Evolutionary conservation across 1,140 invertebrate genomes (phyloP), one percentile per base, ranked within the genome.

Genomic region (Zaprionus taronus): DNA sequence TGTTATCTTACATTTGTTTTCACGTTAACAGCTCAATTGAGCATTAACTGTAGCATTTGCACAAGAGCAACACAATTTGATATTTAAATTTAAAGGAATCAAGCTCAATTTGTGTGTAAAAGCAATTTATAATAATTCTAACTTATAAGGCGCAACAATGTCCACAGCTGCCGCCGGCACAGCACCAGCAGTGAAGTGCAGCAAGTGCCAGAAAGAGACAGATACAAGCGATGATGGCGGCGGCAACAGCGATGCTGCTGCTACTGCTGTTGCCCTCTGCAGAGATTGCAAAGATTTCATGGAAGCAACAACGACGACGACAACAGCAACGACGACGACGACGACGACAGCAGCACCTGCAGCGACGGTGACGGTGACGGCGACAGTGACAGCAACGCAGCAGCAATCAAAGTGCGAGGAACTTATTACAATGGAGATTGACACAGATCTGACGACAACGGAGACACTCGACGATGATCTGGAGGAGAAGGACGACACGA

Each of bases 361-460:
- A 38, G 12, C n/a, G 22, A 49, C 56, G n/a, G 11, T 17, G 28
- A n/a, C 47, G 20, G 47, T 3, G 20, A 51, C 20, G 7, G 9
- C 47, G 47, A 51, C 47, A 14, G 22, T 20, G 36, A 53, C 49
- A 24, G 12, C n/a, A 26, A 66, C 26, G 17, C 38, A 58, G 28
- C 60, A 34, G 17, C 20, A 26, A 53, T 24, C 26, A 44, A 47
- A 44, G 38, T 15, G 14, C 15, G 55, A 64, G 20, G 55, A 49
- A 17, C 31, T 51, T 17, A 57, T 72, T 28, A 55, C 72, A 66
- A 77, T 79, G 83, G 72, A 86, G 6, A 68, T 80, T 2, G 72
- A 86, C 26, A 60, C 71, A 24, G 79, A 86, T 63, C 24, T 85
- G 55, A 86, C 83, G 41, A 85, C 83, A 15, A 80, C 70, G 31